Evolutionary conservation across 1,140 invertebrate genomes (phyloP), one percentile per base, ranked within the genome.

Genomic region (Fopius arisanus): DNA sequence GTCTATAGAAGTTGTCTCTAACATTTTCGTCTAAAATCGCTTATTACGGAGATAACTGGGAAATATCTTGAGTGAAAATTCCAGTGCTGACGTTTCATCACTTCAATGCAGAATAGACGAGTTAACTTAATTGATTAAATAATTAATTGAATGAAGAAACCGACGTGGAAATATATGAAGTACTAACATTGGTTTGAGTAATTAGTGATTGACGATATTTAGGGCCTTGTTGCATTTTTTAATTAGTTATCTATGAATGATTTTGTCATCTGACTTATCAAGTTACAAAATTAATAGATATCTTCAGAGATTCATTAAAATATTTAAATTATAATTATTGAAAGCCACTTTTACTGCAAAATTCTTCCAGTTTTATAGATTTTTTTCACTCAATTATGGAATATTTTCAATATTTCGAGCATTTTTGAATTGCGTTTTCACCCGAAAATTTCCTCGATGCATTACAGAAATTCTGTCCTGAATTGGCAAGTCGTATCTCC

Each of bases 261-360:
- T 48, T n/a, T 48, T 19, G 7, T 43, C 10, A 43, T 3, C 2
- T 43, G 29, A 31, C 7, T 31, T 31, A 31, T 3, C 33, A 37
- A 10, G 33, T 37, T 40, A 23, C 65, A 43, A 67, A 19, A 78
- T 72, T 67, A 70, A 70, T 75, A 19, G 29, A 62, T 54, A 10
- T 37, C 9, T 37, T 37, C 12, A 7, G 33, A 37, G 9, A 12
- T 10, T 10, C 1, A 37, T 37, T 37, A 10, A 10, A 10, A 5
- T 10, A 37, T 37, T 37, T 1, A 10, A 37, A 37, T 5, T 37
- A 10, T 1, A 3, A 37, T 10, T 37, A 37, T 10, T 1, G 33
- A 37, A 12, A 37, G 9, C 33, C 33, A 37, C 16, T 48, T 48
- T 48, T 5, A 1, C 43, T 48, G 9, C 43, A 48, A 48, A 48